These are phyloP conservation scores for Acromyrmex charruanus DNA, from an alignment of 1,140 invertebrate species.

Conservation along the genomic window DNA sequence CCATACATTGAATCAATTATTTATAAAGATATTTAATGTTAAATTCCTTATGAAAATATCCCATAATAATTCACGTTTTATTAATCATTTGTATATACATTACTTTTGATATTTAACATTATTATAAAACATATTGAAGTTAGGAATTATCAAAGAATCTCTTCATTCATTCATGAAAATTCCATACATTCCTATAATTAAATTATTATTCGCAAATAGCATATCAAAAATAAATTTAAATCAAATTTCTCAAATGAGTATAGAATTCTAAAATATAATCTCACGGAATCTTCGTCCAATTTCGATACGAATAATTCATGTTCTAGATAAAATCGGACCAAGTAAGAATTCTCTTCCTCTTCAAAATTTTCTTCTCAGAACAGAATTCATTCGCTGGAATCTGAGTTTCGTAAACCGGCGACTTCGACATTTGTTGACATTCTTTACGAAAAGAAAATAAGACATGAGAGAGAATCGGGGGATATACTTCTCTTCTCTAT, in stretches of 20 bases:
- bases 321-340: constrained; percentile 37
- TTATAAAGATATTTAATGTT: constrained; percentile 37
- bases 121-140: constrained; percentile 8
- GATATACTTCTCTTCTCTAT: neutral
- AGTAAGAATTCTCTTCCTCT: constrained; percentile 25
- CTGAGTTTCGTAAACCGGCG: constrained; percentile 38
- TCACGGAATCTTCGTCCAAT: neutral
- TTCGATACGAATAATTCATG: constrained; percentile 34
- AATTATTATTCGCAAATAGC: constrained; percentile 14
- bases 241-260: neutral
- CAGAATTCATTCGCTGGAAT: constrained; percentile 32
- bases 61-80: constrained; percentile 21
- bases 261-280: neutral
- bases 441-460: constrained; percentile 58
- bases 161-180: neutral
- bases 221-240: neutral
- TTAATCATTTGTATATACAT: neutral
- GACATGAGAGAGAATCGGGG: neutral
- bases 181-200: neutral
- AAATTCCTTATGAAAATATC: constrained; percentile 24
- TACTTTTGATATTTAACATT: neutral
- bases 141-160: neutral
- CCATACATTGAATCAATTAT: neutral
- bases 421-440: constrained; percentile 54
- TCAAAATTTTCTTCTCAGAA: constrained; percentile 42